Conservation (phyloP, 2,113 vertebrate species). For the Ailurus styani region DNA sequence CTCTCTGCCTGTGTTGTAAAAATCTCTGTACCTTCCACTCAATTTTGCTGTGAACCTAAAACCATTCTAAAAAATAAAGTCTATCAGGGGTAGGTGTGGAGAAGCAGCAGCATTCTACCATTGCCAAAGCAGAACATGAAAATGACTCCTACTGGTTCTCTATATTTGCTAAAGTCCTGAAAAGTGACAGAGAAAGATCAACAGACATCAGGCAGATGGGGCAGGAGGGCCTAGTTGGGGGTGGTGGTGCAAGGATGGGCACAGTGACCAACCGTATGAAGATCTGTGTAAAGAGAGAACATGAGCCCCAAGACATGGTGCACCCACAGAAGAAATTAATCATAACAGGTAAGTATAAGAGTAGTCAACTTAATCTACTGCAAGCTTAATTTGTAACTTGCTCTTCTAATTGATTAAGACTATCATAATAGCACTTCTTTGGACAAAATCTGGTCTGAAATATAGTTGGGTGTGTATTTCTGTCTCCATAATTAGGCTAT, state of each 20-base stretch:
- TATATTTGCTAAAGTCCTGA: not conserved
- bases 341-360: not conserved
- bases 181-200: not conserved
- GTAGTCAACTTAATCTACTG: not conserved
- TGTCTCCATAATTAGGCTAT: not conserved
- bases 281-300: not conserved
- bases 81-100: not conserved
- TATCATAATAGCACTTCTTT: not conserved
- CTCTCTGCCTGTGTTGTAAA: too few relatives aligned
- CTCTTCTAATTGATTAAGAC: not conserved
- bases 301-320: not conserved
- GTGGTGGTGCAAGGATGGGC: accelerated
- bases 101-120: not conserved
- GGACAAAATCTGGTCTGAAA: not conserved
- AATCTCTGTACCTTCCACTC: not conserved
- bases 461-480: not conserved
- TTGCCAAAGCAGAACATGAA: not conserved
- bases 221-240: not conserved
- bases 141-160: not conserved
- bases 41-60: not conserved
- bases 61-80: not conserved
- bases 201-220: not conserved
- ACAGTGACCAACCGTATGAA: accelerated
- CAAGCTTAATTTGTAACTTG: not conserved
- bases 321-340: not conserved